Conservation (phyloP, 2,888 invertebrate genomes). For the Seira musarum region DNA sequence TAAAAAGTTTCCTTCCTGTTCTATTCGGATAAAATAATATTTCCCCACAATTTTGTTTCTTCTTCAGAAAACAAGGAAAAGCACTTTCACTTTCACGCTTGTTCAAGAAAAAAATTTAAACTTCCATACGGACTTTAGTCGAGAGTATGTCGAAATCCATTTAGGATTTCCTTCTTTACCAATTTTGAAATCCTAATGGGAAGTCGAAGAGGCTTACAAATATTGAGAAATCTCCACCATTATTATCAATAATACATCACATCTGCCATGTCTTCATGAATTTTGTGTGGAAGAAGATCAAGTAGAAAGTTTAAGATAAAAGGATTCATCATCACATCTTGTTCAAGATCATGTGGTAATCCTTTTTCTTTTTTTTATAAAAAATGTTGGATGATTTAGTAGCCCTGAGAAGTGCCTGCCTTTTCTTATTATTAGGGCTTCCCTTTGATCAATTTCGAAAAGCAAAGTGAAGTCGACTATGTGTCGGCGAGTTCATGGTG, state of each 20-base stretch:
- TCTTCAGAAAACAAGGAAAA: neutral
- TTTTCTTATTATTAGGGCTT: neutral
- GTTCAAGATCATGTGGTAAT: too few species aligned
- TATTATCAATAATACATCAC: neutral
- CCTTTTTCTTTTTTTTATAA: neutral
- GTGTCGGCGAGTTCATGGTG: too few species aligned
- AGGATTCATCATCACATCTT: neutral
- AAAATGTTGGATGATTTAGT: neutral
- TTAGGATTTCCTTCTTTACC: neutral
- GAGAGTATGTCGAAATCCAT: neutral
- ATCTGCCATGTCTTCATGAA: neutral
- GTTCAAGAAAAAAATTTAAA: conserved; percentile 2
- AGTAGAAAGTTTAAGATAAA: neutral
- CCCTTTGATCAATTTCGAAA: neutral
- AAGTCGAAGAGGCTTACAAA: neutral
- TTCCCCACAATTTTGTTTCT: neutral
- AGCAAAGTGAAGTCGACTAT: too few species aligned
- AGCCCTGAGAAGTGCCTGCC: neutral
- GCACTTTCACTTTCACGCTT: conserved; percentile 5
- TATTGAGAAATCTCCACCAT: neutral
- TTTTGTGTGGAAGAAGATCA: neutral
- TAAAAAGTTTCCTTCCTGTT: neutral
- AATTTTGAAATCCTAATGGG: neutral
- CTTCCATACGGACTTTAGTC: neutral
- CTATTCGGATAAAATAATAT: too few species aligned